phyloP scores from a whole-genome alignment of 30 jellyfish, hydroid and myxozoan species.

The Hydractinia symbiolongicarpus region DNA sequence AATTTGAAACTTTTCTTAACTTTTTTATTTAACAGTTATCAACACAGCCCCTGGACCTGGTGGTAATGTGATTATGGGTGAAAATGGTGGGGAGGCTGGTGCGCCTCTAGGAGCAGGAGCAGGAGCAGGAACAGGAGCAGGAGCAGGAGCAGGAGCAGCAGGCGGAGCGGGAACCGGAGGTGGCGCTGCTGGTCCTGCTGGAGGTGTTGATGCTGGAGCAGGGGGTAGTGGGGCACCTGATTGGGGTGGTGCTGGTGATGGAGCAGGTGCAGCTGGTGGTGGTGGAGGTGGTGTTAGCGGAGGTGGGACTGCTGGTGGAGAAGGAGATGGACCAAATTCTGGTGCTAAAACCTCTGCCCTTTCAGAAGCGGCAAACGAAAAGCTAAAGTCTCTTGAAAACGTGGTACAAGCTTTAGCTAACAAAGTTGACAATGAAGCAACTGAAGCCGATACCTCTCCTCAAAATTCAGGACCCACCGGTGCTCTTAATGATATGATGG shows the following conservation, averaged over 20 bases:
- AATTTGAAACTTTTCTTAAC: too few species aligned
- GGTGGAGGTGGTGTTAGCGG: neutral
- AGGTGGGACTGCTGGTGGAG: neutral
- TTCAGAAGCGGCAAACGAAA: conserved; percentile 3
- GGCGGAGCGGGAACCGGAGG: conserved; percentile 5
- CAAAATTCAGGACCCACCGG: neutral
- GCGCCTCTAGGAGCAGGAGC: neutral
- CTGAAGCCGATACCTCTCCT: neutral
- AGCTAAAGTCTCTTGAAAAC: conserved; percentile 18
- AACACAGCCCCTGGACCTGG: conserved; percentile 5
- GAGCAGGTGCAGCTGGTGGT: neutral
- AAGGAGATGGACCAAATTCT: neutral
- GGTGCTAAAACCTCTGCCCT: neutral
- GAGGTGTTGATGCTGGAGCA: neutral
- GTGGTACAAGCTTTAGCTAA: conserved; percentile 20
- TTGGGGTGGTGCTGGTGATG: conserved; percentile 10
- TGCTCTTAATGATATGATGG: conserved; percentile 7
- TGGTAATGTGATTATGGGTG: neutral
- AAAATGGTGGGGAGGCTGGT: neutral
- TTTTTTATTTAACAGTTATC: neutral
- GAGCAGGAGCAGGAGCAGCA: neutral
- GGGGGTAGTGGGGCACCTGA: neutral
- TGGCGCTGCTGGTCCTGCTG: neutral
- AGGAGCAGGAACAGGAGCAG: neutral
- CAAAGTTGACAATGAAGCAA: conserved; percentile 16